Conservation (phyloP, 2,113 vertebrate genomes). For the Entomyzon cyanotis region DNA sequence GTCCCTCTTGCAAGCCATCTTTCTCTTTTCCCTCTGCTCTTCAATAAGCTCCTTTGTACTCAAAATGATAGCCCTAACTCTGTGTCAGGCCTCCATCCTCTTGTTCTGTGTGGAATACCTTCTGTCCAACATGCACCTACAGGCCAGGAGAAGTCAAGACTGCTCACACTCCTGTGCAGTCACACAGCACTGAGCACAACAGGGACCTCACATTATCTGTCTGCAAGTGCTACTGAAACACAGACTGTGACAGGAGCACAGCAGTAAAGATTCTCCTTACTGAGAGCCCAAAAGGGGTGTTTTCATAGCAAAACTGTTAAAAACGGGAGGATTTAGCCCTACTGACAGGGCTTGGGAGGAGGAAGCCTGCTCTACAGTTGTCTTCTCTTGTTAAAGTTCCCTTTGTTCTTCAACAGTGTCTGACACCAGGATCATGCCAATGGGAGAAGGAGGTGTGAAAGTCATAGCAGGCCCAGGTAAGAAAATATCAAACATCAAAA, state of each 20-base stretch:
- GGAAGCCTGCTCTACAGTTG: background rate
- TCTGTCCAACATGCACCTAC: background rate
- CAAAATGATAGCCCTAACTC: background rate
- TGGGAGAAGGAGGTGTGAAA: conserved; percentile 72
- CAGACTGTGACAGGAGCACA: background rate
- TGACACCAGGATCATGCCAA: conserved; percentile 71
- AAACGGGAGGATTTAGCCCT: background rate
- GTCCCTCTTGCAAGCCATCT: background rate
- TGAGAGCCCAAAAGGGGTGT: background rate
- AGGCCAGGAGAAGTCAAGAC: background rate
- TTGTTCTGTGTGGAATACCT: background rate
- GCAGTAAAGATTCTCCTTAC: background rate
- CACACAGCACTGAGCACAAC: background rate
- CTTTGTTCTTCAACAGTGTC: conserved; percentile 68
- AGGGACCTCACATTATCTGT: background rate
- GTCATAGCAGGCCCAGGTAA: conserved; percentile 72
- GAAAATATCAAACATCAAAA: background rate
- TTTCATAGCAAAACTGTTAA: background rate
- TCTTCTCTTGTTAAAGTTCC: background rate
- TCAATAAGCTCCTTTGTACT: background rate
- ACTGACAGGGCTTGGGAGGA: background rate
- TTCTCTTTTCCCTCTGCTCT: background rate
- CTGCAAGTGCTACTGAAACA: background rate
- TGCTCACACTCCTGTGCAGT: background rate
- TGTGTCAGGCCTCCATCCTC: background rate